Percentiles rank a stretch among this genome's conserved stretches.
Conservation (phyloP, 1,140 invertebrate species). For the Achatina immaculata region DNA sequence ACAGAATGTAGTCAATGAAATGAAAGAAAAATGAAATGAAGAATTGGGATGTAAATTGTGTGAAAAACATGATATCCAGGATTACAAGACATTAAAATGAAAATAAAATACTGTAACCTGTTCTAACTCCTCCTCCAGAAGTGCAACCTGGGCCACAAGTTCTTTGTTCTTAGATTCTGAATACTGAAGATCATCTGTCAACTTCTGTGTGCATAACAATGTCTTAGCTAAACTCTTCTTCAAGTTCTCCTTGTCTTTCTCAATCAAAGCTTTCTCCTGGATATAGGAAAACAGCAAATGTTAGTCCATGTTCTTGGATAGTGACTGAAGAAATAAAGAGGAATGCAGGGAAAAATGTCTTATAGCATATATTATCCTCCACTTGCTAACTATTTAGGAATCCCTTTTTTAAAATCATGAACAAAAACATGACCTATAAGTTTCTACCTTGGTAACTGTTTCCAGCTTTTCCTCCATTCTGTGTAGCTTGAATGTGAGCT, state of each 20-base stretch:
- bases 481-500: constrained; percentile 58
- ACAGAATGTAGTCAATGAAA: too few species aligned
- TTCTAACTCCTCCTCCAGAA: constrained; percentile 56
- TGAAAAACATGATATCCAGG: neutral
- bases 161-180: constrained; percentile 49
- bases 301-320: neutral
- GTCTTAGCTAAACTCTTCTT: constrained; percentile 58
- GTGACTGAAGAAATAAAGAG: neutral
- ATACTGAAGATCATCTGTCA: constrained; percentile 56
- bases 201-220: constrained; percentile 55
- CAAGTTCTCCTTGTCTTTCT: constrained; percentile 61
- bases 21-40: too few species aligned
- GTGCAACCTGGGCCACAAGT: constrained; percentile 47
- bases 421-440: too few species aligned
- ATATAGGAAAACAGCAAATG: too few species aligned
- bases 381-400: too few species aligned
- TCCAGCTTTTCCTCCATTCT: constrained; percentile 66
- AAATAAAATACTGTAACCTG: constrained; percentile 48
- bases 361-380: too few species aligned
- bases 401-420: too few species aligned
- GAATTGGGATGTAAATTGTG: neutral
- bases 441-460: constrained; percentile 56
- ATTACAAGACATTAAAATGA: neutral
- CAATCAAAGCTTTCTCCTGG: constrained; percentile 59
- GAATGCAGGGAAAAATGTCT: too few species aligned